Base-by-base conservation (phyloP, 1,140 invertebrate species). In the Drosophila dunni region DNA sequence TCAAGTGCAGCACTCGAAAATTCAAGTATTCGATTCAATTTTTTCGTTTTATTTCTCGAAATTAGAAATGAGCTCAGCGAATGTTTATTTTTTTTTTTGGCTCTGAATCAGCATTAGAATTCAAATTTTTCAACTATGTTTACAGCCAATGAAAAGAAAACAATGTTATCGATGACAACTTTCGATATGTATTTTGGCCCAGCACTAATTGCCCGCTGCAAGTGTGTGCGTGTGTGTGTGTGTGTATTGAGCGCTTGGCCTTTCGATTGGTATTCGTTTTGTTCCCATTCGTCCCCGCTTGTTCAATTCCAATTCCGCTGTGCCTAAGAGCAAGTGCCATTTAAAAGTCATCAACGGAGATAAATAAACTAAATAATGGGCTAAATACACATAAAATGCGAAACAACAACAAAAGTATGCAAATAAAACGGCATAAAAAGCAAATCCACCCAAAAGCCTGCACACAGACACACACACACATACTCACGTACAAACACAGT, bases 291-390 rank as follows among this genome's bases (percentile, higher is more conserved):
- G 24, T n/a, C 24, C 57, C 34, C 66, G 34, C 2, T 20, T 38
- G 3, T 40, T 20, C 10, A 10, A n/a, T 42, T 24, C 57, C 8
- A 42, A 54, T 17, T 11, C 15, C 33, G 2, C 17, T 17, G 34
- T 24, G 33, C 54, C 44, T 45, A 53, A 70, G 50, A 81, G 66
- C 82, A 82, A 79, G 83, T 88, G 83, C 83, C 79, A 86, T 86
- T 86, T 86, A 88, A 88, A 88, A 89, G 83, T 88, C 84, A 83
- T 88, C 79, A 88, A 67, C 69, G 71, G 80, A 88, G 80, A 88
- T 89, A 89, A 88, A 88, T 83, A 83, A 83, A 78, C 62, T 67
- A 78, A 89, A 89, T 88, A 83, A 83, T 89, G 83, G 62, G 46
- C 60, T 5, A 29, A 29, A 83, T 24, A 60, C 73, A 71, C 57